Evolutionary conservation across 2,113 vertebrate genomes (phyloP), one percentile per base, ranked within the genome.

Genomic region (Sisor rabdophorus): DNA sequence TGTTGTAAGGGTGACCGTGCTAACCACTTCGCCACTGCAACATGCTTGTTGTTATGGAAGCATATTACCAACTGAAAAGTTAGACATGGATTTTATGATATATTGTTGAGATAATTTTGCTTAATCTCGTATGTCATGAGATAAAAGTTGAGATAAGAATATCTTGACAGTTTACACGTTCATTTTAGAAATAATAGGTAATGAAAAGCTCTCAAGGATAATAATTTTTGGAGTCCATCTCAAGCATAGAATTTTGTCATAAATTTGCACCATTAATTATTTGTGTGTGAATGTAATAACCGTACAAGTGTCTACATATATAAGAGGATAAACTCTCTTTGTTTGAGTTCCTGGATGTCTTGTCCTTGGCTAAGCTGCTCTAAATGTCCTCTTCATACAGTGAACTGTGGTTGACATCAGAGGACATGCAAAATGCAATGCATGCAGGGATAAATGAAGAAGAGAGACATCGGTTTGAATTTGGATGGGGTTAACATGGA

Each of bases 401-500:
- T 83, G 79, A 71, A 71, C 75, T 80, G 71, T 78, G 82, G 75
- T 55, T 75, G 79, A 78, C 71, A 78, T 71, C 5, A 59, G 69
- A 80, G 58, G 78, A 83, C 64, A 75, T 54, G 28, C 47, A 64
- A 28, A 71, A 59, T 48, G 24, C 72, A 78, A 78, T 83, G 60
- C 75, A 78, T 80, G 82, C 79, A 80, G 79, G 73, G 55, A 60
- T 73, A 72, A 80, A 78, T 78, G 60, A 80, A 80, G 65, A 58
- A 63, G 71, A 75, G 75, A 67, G 65, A 71, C 75, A 75, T 71
- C 54, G 76, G 75, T 75, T 64, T 78, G 75, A 74, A 83, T 77
- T 80, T 47, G 81, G 75, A 77, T 77, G 65, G 78, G 81, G 75
- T 78, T 83, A 83, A 83, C 76, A 32, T 75, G 67, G 82, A 54